These are phyloP conservation scores for Anguilla pacifica DNA, from an alignment of 2,797 vertebrate species.

Conservation along the genomic window DNA sequence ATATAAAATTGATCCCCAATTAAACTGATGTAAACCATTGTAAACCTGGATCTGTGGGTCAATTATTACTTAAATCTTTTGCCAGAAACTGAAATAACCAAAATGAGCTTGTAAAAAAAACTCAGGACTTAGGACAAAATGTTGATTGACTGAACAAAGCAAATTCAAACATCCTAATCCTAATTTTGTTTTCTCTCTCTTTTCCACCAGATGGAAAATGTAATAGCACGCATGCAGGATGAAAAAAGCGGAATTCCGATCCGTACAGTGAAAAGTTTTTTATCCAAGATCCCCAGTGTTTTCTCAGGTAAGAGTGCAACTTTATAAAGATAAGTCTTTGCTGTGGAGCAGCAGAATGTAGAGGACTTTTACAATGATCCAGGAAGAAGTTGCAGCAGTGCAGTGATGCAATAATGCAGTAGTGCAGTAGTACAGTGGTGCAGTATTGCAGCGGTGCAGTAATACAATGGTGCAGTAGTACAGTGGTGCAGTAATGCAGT, in stretches of 20 bases:
- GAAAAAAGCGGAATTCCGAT: constrained; percentile 96
- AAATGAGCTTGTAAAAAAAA: not conserved
- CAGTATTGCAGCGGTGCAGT: too few relatives aligned
- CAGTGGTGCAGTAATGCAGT: too few relatives aligned
- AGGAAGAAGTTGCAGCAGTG: not conserved
- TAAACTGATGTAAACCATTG: not conserved
- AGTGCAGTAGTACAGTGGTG: too few relatives aligned
- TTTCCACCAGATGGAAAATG: constrained; percentile 87
- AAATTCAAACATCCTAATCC: not conserved
- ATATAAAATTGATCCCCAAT: not conserved
- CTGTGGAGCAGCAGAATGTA: not conserved
- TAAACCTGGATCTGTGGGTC: not conserved
- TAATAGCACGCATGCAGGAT: constrained; percentile 96
- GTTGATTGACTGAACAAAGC: not conserved
- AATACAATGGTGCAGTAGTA: too few relatives aligned
- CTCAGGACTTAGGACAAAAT: not conserved
- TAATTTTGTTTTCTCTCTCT: constrained; percentile 40
- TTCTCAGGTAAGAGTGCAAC: constrained; percentile 86
- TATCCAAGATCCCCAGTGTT: constrained; percentile 97
- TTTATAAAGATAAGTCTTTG: not conserved
- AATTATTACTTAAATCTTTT: not conserved
- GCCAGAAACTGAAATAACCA: not conserved
- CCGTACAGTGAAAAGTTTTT: constrained; percentile 96
- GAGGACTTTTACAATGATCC: not conserved
- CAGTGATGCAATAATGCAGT: not conserved